Base-by-base conservation (phyloP, 1,140 invertebrate genomes). In the Chelonus insularis region DNA sequence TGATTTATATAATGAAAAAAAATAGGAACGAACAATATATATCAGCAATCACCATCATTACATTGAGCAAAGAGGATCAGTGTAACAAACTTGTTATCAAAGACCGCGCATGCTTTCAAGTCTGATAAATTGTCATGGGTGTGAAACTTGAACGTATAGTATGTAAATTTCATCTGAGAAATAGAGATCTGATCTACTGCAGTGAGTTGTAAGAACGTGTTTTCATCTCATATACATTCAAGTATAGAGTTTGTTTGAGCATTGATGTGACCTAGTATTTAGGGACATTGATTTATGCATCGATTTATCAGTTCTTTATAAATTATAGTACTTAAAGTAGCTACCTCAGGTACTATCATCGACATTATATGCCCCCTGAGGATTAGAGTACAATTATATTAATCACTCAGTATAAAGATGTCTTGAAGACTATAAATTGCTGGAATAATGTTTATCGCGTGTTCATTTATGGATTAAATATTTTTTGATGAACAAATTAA, bases 261-360 rank as follows among this genome's bases (percentile, higher is more conserved):
- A 32, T 25, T 43, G 21, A 29, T 52, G n/a, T 60, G 37, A 57
- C 21, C 37, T 23, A 43, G 37, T 29, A 25, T 43, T 12, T 6
- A 20, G 9, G 6, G 50, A 60, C 50, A 34, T 54, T 60, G 58
- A 60, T 60, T 60, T 60, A 60, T 60, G 58, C 23, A 54, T 60
- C 16, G 37, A 16, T 25, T 60, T 60, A 60, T 54, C 58, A 39
- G 4, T 52, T 54, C 12, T 52, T 20, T 34, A 23, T 5, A 60
- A 60, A 60, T 60, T 60, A 54, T 36, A 54, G 39, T 45, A 41
- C 12, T 54, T 21, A 37, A 54, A 18, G 6, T 34, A 25, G 50
- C 58, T 54, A 60, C 58, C n/a, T n/a, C n/a, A n/a, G n/a, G n/a
- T n/a, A n/a, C 50, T 60, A 50, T 60, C 50, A 60, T 60, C 50